Evolutionary conservation across 2,797 vertebrate species (phyloP), one percentile per base, ranked within the genome.

Genomic region (Chelon auratus): DNA sequence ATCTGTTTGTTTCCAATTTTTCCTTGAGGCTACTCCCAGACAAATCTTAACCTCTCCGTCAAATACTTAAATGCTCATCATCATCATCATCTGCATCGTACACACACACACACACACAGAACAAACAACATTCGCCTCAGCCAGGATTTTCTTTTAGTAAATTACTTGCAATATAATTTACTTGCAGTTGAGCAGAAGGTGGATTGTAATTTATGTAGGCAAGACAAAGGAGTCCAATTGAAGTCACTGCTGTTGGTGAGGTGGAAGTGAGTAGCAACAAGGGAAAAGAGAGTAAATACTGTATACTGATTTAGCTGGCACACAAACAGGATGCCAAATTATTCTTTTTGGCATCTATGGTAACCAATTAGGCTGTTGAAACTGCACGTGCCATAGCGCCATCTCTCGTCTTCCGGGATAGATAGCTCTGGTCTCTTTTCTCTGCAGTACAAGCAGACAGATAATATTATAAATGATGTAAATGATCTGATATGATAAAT

Each of bases 51-150:
- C 5, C 43, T 50, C 39, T 57, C 26, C 50, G 42, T 63, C n/a
- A 47, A 74, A 73, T 54, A 80, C 33, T 40, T 47, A 62, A 69
- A 58, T 24, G 4, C 57, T 40, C 10, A 58, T 54, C n/a, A 42
- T 40, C 10, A 58, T 54, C n/a, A 42, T 20, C n/a, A 11, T 62
- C 39, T 17, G 36, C 45, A 50, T 24, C n/a, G 7, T 30, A 30
- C 30, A 30, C 30, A 30, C 30, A 30, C 30, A 30, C 30, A 33
- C 30, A 17, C 11, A 15, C 42, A 43, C 42, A 43, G 7, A 42
- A 36, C 11, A 37, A 50, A 18, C 48, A 37, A 33, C 61, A 52
- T 37, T 37, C 47, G 22, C 20, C 39, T 63, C 18, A n/a, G 39
- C 14, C 14, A 8, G 45, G 8, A 33, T 33, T 33, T 33, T 8